Conservation (phyloP, 2,797 vertebrate species). For the Peromyscus aztecus region DNA sequence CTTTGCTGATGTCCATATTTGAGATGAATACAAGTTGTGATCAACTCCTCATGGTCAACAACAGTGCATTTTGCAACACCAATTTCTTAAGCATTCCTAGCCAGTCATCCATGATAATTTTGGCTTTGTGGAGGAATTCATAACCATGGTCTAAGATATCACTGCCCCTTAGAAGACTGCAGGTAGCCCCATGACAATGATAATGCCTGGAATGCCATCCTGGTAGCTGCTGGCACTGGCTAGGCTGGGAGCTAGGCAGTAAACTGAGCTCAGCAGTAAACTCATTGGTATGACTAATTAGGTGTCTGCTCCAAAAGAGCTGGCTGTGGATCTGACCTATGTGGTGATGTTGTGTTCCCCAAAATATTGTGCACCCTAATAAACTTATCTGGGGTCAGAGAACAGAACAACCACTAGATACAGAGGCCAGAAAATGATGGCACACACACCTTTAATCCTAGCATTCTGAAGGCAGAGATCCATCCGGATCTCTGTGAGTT, state of each 20-base stretch:
- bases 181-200: background rate
- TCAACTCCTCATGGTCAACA: background rate
- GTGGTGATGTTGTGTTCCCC: too few species aligned
- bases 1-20: background rate
- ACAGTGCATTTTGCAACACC: background rate
- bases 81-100: background rate
- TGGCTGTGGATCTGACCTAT: background rate
- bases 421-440: too few species aligned
- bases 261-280: background rate
- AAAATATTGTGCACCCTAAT: too few species aligned
- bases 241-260: background rate
- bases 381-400: too few species aligned
- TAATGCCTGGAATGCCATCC: background rate
- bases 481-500: too few species aligned
- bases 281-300: background rate
- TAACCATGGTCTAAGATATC: background rate
- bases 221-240: background rate
- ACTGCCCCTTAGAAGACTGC: background rate
- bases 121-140: background rate
- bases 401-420: too few species aligned
- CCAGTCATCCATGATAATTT: background rate
- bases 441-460: too few species aligned
- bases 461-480: too few species aligned
- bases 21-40: background rate
- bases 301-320: background rate